Conservation (phyloP, 2,888 invertebrate species). For the Amphiduros pacificus region DNA sequence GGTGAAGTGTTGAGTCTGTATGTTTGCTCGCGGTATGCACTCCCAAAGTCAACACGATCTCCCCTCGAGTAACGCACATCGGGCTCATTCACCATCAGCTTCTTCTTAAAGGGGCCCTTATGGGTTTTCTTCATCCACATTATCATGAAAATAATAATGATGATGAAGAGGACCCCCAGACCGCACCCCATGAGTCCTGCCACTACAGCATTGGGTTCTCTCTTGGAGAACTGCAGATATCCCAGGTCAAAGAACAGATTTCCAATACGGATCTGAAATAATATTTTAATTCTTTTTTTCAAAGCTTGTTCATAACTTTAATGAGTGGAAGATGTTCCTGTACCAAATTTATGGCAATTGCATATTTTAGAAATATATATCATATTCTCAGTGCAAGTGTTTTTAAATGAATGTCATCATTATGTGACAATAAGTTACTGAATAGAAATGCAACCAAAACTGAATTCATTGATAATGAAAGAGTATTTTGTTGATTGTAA, state of each 20-base stretch:
- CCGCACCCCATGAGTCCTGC: conserved; percentile 28
- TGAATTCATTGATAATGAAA: too few relatives aligned
- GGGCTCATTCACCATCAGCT: conserved; percentile 27
- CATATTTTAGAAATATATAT: too few relatives aligned
- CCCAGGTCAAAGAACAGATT: conserved; percentile 39
- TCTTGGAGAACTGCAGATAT: conserved; percentile 33
- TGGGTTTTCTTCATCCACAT: conserved; percentile 38
- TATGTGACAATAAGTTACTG: too few relatives aligned
- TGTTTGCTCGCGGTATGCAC: not conserved
- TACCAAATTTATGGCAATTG: too few relatives aligned
- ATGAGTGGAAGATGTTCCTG: too few relatives aligned
- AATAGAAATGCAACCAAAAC: too few relatives aligned
- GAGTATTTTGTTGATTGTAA: too few relatives aligned
- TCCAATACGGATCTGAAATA: conserved; percentile 42
- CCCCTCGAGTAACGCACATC: conserved; percentile 11
- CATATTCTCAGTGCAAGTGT: too few relatives aligned
- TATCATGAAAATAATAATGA: conserved; percentile 34
- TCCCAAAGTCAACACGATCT: not conserved
- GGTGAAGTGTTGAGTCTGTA: not conserved
- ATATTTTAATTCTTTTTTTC: not conserved
- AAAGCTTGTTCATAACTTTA: not conserved
- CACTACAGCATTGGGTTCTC: conserved; percentile 28
- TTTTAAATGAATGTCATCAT: too few relatives aligned
- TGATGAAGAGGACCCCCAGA: conserved; percentile 25
- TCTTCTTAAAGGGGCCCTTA: conserved; percentile 36